Conservation (phyloP, 2,888 invertebrate species). For the Cryptus viduatorius region DNA sequence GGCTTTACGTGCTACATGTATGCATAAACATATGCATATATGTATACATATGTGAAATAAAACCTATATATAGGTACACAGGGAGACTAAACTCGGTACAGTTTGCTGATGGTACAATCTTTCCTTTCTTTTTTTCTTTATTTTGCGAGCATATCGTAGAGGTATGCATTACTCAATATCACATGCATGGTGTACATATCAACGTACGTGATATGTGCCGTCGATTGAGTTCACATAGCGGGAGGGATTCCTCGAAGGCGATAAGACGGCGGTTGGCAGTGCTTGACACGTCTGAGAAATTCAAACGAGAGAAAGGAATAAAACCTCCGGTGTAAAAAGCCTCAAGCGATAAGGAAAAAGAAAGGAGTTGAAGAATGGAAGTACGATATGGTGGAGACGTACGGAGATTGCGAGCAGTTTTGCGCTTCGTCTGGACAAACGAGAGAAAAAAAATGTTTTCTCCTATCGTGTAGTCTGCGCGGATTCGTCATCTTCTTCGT, state of each 20-base stretch:
- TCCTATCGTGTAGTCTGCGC: too few relatives aligned
- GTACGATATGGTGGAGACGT: neutral
- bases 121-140: neutral
- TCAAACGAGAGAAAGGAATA: neutral
- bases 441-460: neutral
- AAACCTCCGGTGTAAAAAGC: neutral
- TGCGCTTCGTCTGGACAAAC: neutral
- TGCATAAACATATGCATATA: neutral
- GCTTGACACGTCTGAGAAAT: conserved; percentile 18
- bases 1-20: conserved; percentile 27
- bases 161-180: neutral
- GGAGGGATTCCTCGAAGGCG: conserved; percentile 34
- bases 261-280: conserved; percentile 23
- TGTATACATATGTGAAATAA: neutral
- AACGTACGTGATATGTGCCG: neutral
- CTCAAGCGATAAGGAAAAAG: neutral
- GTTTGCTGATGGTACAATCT: neutral
- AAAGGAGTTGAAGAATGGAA: neutral
- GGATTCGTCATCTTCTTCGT: neutral
- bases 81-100: neutral
- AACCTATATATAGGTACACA: conserved; percentile 1
- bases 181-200: neutral
- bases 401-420: conserved; percentile 3
- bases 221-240: conserved; percentile 15
- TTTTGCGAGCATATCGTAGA: neutral